phyloP scores from a whole-genome alignment of 2,888 invertebrate species.

The Ethmia dodecea region DNA sequence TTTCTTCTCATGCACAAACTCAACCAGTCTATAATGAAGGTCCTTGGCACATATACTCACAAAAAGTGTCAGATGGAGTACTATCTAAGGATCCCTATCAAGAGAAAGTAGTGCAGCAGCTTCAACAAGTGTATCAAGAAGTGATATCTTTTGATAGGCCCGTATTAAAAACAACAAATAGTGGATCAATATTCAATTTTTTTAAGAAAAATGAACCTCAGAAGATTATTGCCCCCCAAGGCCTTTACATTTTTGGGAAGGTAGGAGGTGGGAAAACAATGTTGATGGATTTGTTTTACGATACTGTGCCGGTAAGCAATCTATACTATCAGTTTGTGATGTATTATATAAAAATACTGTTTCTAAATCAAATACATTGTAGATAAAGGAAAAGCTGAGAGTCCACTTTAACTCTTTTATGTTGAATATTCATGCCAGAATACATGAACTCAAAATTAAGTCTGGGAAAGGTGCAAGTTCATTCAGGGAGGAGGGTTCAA shows the following conservation, averaged over 20 bases:
- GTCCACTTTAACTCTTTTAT: conserved; percentile 99
- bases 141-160: conserved; percentile 76
- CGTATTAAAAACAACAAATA: conserved; percentile 24
- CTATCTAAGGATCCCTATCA: conserved; percentile 85
- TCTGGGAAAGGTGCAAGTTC: conserved; percentile 68
- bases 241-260: conserved; percentile 93
- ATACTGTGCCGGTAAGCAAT: conserved; percentile 68
- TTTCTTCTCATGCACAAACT: conserved; percentile 46
- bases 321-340: too few species aligned
- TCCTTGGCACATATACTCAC: conserved; percentile 75
- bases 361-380: conserved; percentile 3
- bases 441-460: conserved; percentile 88
- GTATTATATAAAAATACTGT: background rate
- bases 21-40: conserved; percentile 33
- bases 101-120: conserved; percentile 79
- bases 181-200: conserved; percentile 46
- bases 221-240: conserved; percentile 80
- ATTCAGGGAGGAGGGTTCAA: conserved; percentile 58
- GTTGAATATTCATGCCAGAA: conserved; percentile 94
- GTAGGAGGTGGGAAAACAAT: conserved; percentile 99
- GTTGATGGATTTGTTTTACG: conserved; percentile 98
- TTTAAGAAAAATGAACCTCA: conserved; percentile 52
- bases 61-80: conserved; percentile 78
- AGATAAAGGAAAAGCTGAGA: conserved; percentile 84
- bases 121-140: conserved; percentile 83